Evolutionary conservation across 2,797 vertebrate species (phyloP), one percentile per base, ranked within the genome.

Genomic region (Sitta carolinensis): DNA sequence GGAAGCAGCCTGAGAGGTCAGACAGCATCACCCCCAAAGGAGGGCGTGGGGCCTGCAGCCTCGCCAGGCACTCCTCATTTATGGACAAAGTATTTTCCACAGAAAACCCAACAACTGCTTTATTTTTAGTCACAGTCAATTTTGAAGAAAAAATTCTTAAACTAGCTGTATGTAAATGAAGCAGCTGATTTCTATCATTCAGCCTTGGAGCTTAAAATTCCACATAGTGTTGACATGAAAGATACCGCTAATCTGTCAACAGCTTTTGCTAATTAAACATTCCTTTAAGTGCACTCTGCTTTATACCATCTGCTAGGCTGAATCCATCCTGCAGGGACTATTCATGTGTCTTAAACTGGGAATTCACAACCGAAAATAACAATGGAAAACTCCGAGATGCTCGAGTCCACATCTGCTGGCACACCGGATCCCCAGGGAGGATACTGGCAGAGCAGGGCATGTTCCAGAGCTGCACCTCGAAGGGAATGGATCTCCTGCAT

Each of bases 11-110:
- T 0, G 0, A 38, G 84, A 5, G 38, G 30, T 5, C 26, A 64
- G 72, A 27, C 74, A 50, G 2, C 0, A 8, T 4, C 51, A 59
- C 25, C 82, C 68, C 21, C 54, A 61, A 43, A 90, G 74, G 72
- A 93, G 57, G 2, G 2, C 2, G 4, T 5, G 15, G 42, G 61
- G 50, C 74, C 62, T 54, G 34, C 58, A 47, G 52, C 84, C 45
- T n/a, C 54, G 43, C 61, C 73, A 86, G 76, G 66, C 3, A 21
- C 70, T 70, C 74, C 78, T 78, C 74, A 45, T 80, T 91, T 93
- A 93, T 40, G 51, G 87, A 51, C 34, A 89, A 95, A 64, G 62
- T 87, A 95, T 87, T 81, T 68, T 73, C 83, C 85, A 88, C 38
- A 90, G 86, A 51, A 75, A 92, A 76, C 32, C 57, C 58, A 75